Percentiles rank a stretch among this genome's conserved stretches.
phyloP scores from a whole-genome alignment of 1,140 invertebrate species.

The Epicauta chinensis region DNA sequence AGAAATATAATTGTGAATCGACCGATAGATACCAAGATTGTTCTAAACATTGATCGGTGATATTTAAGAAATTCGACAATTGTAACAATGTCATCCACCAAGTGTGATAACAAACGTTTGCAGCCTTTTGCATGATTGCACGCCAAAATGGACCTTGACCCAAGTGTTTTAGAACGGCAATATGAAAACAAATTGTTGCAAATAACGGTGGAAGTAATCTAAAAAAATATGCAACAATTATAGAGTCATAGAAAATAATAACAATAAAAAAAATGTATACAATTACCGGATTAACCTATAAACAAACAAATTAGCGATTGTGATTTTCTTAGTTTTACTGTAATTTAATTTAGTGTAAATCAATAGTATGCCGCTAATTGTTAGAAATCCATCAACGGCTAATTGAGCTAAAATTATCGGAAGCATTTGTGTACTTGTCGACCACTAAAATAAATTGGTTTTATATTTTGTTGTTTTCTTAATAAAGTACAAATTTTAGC shows the following conservation, averaged over 20 bases:
- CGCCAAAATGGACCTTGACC: conserved; percentile 28
- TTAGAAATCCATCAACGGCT: conserved; percentile 53
- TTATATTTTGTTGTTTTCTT: background rate
- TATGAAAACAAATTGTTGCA: conserved; percentile 23
- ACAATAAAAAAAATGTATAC: too few relatives aligned
- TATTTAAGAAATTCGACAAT: conserved; percentile 17
- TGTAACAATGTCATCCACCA: conserved; percentile 23
- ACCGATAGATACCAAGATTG: conserved; percentile 40
- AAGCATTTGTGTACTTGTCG: conserved; percentile 26
- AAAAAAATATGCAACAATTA: background rate
- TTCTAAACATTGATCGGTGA: conserved; percentile 28
- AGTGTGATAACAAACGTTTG: conserved; percentile 8
- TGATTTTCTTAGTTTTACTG: conserved; percentile 7
- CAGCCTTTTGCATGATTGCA: conserved; percentile 5
- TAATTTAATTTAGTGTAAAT: conserved; percentile 50
- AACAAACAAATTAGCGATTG: conserved; percentile 8
- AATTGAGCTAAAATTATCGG: conserved; percentile 42
- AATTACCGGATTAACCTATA: conserved; percentile 2
- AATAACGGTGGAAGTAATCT: conserved; percentile 26
- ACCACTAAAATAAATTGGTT: conserved; percentile 37
- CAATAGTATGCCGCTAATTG: conserved; percentile 51
- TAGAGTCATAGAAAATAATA: too few relatives aligned
- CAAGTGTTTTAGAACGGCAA: conserved; percentile 24
- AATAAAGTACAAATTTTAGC: background rate
- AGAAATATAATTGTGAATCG: conserved; percentile 38